Evolutionary conservation across 1,140 invertebrate species (phyloP), one percentile per base, ranked within the genome.

Genomic region (Zaprionus ornatus): DNA sequence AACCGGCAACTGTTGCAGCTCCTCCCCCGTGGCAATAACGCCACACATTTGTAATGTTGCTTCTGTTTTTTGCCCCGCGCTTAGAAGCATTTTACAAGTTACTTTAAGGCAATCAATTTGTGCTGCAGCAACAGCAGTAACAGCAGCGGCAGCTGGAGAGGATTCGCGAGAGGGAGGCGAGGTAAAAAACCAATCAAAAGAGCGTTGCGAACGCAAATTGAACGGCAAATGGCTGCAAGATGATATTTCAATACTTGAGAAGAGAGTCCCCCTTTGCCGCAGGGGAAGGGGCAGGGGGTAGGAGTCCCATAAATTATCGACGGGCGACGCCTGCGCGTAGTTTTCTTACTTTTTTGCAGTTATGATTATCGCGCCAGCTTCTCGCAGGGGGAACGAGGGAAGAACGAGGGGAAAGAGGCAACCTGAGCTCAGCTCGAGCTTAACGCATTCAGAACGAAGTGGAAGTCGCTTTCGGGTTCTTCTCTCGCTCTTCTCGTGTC

Each of bases 51-150:
- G 85, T 90, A 90, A 90, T 90, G 81, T 90, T 90, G 85, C 85
- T 90, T 90, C 85, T 90, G 85, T 90, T 90, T 83, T 82, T 62
- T 68, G 59, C 65, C 69, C 54, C 62, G 73, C 42, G 79, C 77
- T 88, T 88, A 88, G 84, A 76, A 80, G 55, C 85, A 81, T 79
- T 85, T 90, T 90, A 90, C 85, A 90, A 90, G 85, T 90, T 90
- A 90, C 85, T 90, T 90, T 90, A 90, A 90, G 85, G 85, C 85
- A 90, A 90, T 90, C 85, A 90, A 90, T 90, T 90, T 90, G 85
- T 84, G 66, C 67, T 60, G 67, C 65, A 27, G 52, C 21, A 7
- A 17, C 62, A 35, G 19, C 40, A 17, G 42, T 45, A 21, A 32
- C 27, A 17, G 42, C 60, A 21, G 42, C 27, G 13, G 37, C 19